phyloP scores from a whole-genome alignment of 2,113 vertebrate species.

The Ptilorrhoa leucosticta region DNA sequence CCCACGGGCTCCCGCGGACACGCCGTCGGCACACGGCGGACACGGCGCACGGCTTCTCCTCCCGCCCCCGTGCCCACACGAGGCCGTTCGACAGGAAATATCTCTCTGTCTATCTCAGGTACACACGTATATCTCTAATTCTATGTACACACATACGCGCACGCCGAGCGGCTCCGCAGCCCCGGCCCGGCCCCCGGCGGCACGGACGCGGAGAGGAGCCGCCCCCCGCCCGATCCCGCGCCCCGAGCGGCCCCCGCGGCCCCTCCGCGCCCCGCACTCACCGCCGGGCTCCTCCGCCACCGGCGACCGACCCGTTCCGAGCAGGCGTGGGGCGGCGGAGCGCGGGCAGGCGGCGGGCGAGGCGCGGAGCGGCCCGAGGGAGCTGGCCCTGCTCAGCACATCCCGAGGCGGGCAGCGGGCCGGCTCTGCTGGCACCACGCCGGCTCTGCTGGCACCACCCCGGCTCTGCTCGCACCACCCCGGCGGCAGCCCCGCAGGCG shows the following conservation, averaged over 20 bases:
- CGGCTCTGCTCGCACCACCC: too few species aligned
- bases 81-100: neutral
- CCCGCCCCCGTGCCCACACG: neutral
- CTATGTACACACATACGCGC: accelerated
- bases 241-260: neutral
- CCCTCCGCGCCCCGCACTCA: neutral
- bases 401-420: neutral
- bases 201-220: neutral
- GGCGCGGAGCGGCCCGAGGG: neutral
- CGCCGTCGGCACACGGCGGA: neutral
- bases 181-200: neutral
- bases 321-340: neutral
- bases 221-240: neutral
- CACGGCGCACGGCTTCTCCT: neutral
- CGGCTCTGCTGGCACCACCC: neutral
- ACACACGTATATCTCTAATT: accelerated
- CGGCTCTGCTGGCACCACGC: neutral
- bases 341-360: neutral
- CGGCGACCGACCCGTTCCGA: neutral
- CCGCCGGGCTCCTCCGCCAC: neutral
- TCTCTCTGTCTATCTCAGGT: accelerated
- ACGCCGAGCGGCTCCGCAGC: neutral
- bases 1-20: neutral
- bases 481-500: neutral
- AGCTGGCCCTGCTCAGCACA: conserved; percentile 26